Conservation (phyloP, 1,140 invertebrate genomes). For the Drosophila athabasca region DNA sequence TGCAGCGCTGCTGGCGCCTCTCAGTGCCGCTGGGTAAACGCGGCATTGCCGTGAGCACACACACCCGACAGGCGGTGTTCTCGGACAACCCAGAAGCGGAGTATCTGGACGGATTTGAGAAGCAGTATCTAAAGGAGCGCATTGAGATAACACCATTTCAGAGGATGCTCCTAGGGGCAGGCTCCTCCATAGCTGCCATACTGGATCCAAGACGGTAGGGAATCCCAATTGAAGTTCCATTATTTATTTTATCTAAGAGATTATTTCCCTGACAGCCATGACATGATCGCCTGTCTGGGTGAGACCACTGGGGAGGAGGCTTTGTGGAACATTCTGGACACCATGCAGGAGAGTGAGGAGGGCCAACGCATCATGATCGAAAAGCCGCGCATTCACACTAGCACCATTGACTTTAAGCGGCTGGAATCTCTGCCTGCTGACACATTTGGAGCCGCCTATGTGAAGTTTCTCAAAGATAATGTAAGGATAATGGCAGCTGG, state of each 20-base stretch:
- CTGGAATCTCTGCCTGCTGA: slow-evolving; percentile 89
- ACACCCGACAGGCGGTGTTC: slow-evolving; percentile 14
- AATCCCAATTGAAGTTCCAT: not conserved
- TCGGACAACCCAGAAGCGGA: slow-evolving; percentile 40
- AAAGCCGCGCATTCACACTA: slow-evolving; percentile 93
- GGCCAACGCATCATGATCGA: slow-evolving; percentile 90
- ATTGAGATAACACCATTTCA: slow-evolving; percentile 90
- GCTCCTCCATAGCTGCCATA: slow-evolving; percentile 91
- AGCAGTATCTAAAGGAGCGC: slow-evolving; percentile 85
- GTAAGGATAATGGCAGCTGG: slow-evolving; percentile 83
- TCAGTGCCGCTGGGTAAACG: slow-evolving; percentile 27
- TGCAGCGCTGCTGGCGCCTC: slow-evolving; percentile 52
- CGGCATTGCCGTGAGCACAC: slow-evolving; percentile 1
- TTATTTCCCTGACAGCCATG: slow-evolving; percentile 85
- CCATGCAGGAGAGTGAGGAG: slow-evolving; percentile 86
- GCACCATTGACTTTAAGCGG: slow-evolving; percentile 90
- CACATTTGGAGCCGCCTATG: slow-evolving; percentile 93
- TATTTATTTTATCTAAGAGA: not conserved
- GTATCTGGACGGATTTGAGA: slow-evolving; percentile 59
- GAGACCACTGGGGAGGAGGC: slow-evolving; percentile 93
- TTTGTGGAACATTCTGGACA: slow-evolving; percentile 88
- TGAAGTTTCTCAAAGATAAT: slow-evolving; percentile 91
- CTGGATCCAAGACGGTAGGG: slow-evolving; percentile 87
- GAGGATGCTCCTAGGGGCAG: slow-evolving; percentile 89
- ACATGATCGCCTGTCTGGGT: slow-evolving; percentile 97